Evolutionary conservation across 37 sponge, comb jelly and placozoan genomes (phyloP).

Genomic region (Sycon ciliatum): DNA sequence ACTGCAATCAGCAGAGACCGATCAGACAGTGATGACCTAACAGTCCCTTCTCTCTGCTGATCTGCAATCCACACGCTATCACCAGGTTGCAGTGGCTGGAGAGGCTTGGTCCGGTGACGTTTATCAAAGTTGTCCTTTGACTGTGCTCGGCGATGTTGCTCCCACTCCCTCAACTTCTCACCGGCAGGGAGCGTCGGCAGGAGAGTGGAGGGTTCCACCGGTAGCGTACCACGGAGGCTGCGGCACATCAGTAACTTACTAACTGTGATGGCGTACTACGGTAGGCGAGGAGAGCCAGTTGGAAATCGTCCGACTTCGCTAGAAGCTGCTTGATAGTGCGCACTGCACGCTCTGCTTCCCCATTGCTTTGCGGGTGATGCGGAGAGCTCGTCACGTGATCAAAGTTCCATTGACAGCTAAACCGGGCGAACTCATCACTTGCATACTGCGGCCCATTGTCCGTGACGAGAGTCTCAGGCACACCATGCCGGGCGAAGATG

Average conservation of each 20-base stretch:
- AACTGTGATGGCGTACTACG: constrained; percentile 28
- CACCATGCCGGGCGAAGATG: no score
- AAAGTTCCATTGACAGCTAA: no score
- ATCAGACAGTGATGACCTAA: no score
- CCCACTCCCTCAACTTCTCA: neutral
- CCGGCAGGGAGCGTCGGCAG: constrained; percentile 15
- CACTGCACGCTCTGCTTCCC: no score
- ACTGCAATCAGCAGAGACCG: no score
- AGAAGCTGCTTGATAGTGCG: constrained; percentile 43
- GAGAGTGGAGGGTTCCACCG: constrained; percentile 1
- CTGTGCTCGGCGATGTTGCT: neutral
- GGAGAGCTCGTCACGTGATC: no score
- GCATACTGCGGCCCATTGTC: no score
- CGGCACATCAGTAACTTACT: constrained; percentile 35
- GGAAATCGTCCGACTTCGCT: constrained; percentile 35
- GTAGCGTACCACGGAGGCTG: constrained; percentile 25
- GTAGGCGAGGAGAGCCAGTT: constrained; percentile 33
- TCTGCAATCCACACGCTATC: constrained; percentile 28
- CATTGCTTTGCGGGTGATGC: no score
- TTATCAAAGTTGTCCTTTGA: constrained; percentile 20
- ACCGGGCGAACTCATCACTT: no score
- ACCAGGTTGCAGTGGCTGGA: constrained; percentile 15
- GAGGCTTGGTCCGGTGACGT: constrained; percentile 5
- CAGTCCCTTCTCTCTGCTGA: constrained; percentile 10
- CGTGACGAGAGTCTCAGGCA: no score